phyloP scores from a whole-genome alignment of 2,888 invertebrate genomes.

The Morpho deidamia region DNA sequence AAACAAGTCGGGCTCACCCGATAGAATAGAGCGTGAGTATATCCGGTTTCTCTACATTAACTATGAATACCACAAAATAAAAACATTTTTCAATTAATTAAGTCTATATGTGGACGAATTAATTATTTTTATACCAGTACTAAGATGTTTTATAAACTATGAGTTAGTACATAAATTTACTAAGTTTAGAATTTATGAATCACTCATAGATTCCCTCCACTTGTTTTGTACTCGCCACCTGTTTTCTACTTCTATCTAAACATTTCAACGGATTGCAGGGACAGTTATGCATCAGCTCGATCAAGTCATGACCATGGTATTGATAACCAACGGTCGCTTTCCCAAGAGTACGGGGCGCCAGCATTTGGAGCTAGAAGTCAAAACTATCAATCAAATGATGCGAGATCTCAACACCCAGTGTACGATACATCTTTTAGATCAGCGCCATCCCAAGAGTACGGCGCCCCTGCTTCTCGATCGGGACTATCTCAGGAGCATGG shows the following conservation, averaged over 20 bases:
- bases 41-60: too few species aligned
- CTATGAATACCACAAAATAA: too few species aligned
- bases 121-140: too few species aligned
- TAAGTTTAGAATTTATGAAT: too few species aligned
- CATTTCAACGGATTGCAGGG: slow-evolving; percentile 34
- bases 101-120: not conserved
- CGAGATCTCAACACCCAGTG: not conserved
- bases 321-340: slow-evolving; percentile 32
- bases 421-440: slow-evolving; percentile 28
- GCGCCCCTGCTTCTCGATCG: slow-evolving; percentile 30
- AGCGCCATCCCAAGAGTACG: slow-evolving; percentile 32
- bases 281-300: slow-evolving; percentile 46
- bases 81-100: too few species aligned
- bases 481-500: slow-evolving; percentile 28
- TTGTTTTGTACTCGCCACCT: too few species aligned
- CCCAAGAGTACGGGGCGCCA: slow-evolving; percentile 33
- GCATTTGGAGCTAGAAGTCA: not conserved
- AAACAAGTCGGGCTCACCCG: too few species aligned
- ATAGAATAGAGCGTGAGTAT: too few species aligned
- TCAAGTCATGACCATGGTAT: slow-evolving; percentile 30
- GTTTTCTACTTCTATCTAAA: not conserved
- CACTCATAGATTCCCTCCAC: too few species aligned
- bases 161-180: too few species aligned
- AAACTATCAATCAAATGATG: not conserved
- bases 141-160: too few species aligned